Percentiles rank a stretch among this genome's conserved stretches.
These are phyloP conservation scores for Linnaemya tessellans DNA, from an alignment of 2,888 invertebrate genomes.

Conservation along the genomic window DNA sequence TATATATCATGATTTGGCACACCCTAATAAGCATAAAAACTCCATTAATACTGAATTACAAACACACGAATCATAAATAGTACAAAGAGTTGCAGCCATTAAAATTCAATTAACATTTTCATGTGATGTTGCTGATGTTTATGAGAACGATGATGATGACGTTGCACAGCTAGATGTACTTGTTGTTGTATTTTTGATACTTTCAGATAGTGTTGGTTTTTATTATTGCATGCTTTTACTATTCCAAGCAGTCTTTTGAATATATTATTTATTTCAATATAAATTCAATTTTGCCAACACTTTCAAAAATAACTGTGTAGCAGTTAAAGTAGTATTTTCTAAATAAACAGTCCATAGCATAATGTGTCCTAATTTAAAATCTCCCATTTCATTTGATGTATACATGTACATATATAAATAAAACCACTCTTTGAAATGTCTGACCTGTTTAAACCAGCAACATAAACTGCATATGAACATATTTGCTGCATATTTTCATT, in stretches of 20 bases:
- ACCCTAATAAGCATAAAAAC: conserved; percentile 30
- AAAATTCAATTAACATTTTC: conserved; percentile 81
- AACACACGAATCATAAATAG: conserved; percentile 38
- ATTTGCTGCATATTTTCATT: conserved; percentile 53
- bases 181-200: conserved; percentile 36
- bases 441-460: conserved; percentile 12
- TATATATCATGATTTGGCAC: not conserved
- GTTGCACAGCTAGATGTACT: conserved; percentile 39
- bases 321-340: not conserved
- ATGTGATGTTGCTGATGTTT: conserved; percentile 65
- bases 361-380: no score
- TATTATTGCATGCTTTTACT: conserved; percentile 42
- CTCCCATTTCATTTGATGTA: not conserved
- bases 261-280: not conserved
- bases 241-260: conserved; percentile 22
- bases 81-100: conserved; percentile 76
- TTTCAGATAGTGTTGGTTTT: conserved; percentile 48
- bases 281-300: not conserved
- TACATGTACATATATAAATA: no score
- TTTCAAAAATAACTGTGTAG: not conserved
- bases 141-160: conserved; percentile 46
- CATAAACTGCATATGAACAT: conserved; percentile 25
- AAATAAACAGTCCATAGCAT: not conserved
- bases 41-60: conserved; percentile 16
- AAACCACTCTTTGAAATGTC: conserved; percentile 34